phyloP scores from a whole-genome alignment of 2,888 invertebrate genomes.

The Tetragnatha montana region DNA sequence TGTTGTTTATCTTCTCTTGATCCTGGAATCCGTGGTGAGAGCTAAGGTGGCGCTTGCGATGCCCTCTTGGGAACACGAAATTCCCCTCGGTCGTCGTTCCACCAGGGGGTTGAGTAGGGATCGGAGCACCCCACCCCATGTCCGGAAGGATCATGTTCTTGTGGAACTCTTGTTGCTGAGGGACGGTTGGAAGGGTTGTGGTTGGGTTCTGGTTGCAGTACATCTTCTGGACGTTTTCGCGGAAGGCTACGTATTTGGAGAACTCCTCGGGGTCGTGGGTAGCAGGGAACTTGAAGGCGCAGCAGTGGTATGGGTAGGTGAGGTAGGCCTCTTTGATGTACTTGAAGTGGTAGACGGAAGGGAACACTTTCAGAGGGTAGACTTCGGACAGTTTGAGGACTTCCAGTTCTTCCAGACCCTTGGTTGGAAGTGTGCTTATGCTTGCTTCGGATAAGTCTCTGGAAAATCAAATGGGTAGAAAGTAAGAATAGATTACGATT shows the following conservation, averaged over 20 bases:
- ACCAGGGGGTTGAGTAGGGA: neutral
- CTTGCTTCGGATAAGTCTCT: slow-evolving; percentile 89
- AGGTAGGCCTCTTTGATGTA: slow-evolving; percentile 77
- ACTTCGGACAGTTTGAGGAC: slow-evolving; percentile 84
- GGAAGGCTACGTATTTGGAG: slow-evolving; percentile 78
- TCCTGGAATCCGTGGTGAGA: neutral
- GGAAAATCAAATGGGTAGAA: neutral
- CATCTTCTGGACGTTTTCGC: slow-evolving; percentile 64
- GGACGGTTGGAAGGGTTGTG: slow-evolving; percentile 11
- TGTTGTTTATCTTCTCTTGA: neutral
- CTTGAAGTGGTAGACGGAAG: slow-evolving; percentile 86
- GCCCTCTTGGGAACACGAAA: neutral
- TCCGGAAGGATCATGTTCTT: neutral
- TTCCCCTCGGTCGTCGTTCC: neutral
- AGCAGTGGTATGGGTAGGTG: slow-evolving; percentile 93
- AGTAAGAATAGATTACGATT: neutral
- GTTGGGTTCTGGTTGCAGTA: slow-evolving; percentile 57
- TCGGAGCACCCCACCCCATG: neutral
- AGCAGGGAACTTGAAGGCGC: slow-evolving; percentile 89
- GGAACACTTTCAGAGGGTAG: slow-evolving; percentile 86
- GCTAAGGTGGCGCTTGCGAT: neutral
- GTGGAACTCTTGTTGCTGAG: slow-evolving; percentile 2
- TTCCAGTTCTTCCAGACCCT: slow-evolving; percentile 84
- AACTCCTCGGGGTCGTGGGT: slow-evolving; percentile 86
- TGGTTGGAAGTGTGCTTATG: slow-evolving; percentile 83